Percentiles rank a stretch among this genome's conserved stretches.
phyloP scores from a whole-genome alignment of 2,113 vertebrate genomes.

The Chunga burmeisteri region DNA sequence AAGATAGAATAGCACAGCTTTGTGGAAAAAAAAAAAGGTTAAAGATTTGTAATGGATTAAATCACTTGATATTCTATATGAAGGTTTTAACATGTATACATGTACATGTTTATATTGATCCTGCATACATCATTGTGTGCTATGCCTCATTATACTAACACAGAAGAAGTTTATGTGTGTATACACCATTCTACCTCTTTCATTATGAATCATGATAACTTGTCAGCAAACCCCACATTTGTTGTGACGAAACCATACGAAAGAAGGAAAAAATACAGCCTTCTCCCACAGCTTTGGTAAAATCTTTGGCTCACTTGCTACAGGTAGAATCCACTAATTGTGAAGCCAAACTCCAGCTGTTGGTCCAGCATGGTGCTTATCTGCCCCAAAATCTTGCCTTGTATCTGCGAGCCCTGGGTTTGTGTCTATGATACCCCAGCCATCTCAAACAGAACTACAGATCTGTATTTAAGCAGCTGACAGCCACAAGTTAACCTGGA shows the following conservation, averaged over 20 bases:
- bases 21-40: not conserved
- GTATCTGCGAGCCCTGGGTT: not conserved
- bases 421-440: not conserved
- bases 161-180: not conserved
- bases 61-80: not conserved
- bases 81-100: not conserved
- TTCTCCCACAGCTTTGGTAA: not conserved
- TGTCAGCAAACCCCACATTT: not conserved
- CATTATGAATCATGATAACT: not conserved
- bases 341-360: not conserved
- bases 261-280: not conserved
- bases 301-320: not conserved
- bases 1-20: not conserved
- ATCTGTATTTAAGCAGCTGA: not conserved
- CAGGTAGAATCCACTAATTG: not conserved
- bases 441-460: not conserved
- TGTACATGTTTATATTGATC: not conserved
- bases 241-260: not conserved
- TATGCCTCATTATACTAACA: not conserved
- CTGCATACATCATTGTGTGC: not conserved
- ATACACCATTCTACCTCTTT: rapidly evolving
- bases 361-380: rapidly evolving
- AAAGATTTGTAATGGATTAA: not conserved
- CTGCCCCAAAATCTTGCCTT: not conserved
- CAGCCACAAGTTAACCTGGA: not conserved